phyloP scores from a whole-genome alignment of 2,113 vertebrate species.

The Sinocyclocheilus maitianheensis region DNA sequence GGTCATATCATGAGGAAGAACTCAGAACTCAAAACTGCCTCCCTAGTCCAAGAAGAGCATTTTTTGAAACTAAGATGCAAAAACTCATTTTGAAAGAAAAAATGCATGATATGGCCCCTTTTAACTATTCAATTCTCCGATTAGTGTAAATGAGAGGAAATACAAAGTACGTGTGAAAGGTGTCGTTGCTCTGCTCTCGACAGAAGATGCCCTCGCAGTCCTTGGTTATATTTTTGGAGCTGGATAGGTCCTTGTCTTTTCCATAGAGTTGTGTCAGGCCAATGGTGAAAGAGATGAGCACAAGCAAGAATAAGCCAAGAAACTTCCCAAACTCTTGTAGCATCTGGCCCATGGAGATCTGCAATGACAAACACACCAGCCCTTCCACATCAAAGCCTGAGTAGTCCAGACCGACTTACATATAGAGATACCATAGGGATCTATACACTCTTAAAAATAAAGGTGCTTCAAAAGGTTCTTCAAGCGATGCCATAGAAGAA shows the following conservation, averaged over 20 bases:
- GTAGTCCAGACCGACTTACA: too few species aligned
- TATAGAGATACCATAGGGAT: too few species aligned
- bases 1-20: not conserved
- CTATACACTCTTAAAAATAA: too few species aligned
- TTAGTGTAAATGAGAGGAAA: not conserved
- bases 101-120: not conserved
- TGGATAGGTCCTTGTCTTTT: conserved; percentile 74
- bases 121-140: not conserved
- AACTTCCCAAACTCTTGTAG: conserved; percentile 98
- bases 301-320: conserved; percentile 95
- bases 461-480: too few species aligned
- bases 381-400: conserved; percentile 7
- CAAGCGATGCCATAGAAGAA: too few species aligned
- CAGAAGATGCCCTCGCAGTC: conserved; percentile 96
- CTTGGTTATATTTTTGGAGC: conserved; percentile 62
- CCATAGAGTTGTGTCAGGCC: conserved; percentile 96
- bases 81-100: not conserved
- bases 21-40: not conserved
- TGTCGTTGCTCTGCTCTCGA: conserved; percentile 91
- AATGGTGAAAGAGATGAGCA: conserved; percentile 97
- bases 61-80: not conserved
- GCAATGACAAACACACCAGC: conserved; percentile 17
- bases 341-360: conserved; percentile 99
- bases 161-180: conserved; percentile 90
- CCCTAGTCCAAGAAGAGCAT: not conserved